phyloP scores from a whole-genome alignment of 2,797 vertebrate genomes.

The Halcyon leucocephala region DNA sequence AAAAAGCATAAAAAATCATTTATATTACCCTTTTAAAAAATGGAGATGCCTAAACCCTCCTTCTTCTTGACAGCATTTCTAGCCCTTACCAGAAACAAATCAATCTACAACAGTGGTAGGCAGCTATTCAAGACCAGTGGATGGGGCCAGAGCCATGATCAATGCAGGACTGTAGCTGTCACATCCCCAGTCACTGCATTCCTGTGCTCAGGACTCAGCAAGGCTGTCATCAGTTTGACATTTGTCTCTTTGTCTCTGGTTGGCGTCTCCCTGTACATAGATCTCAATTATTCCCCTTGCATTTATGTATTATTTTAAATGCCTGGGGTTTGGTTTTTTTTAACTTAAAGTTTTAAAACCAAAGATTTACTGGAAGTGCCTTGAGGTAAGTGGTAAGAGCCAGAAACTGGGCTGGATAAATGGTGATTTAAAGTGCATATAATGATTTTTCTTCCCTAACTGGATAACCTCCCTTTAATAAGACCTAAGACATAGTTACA shows the following conservation, averaged over 20 bases:
- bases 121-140: conserved; percentile 10
- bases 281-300: neutral
- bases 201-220: neutral
- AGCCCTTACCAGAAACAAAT: conserved; percentile 24
- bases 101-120: conserved; percentile 39
- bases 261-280: neutral
- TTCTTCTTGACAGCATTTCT: neutral
- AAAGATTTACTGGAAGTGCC: neutral
- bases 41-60: neutral
- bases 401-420: neutral
- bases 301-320: neutral
- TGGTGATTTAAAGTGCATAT: neutral
- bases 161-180: neutral
- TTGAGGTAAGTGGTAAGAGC: neutral
- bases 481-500: neutral
- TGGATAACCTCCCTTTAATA: neutral
- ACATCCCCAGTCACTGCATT: neutral
- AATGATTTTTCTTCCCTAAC: neutral
- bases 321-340: neutral
- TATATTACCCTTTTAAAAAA: neutral
- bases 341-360: neutral
- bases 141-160: conserved; percentile 42
- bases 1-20: neutral
- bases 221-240: neutral
- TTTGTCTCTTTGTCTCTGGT: neutral